Evolutionary conservation across 2,113 vertebrate species (phyloP).

Genomic region (Toxotes chatareus): DNA sequence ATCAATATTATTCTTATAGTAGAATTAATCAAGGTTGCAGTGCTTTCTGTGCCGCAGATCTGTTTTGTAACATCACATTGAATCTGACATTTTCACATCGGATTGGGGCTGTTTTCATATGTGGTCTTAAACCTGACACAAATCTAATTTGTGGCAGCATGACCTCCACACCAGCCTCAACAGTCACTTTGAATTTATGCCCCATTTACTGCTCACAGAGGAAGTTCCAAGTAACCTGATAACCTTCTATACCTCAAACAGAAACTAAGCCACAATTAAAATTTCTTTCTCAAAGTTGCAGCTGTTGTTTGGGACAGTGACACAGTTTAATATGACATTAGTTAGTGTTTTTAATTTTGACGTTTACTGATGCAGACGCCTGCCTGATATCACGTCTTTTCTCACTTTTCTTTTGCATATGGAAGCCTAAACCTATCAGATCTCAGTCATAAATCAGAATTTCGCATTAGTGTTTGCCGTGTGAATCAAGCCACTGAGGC

Average conservation of each 20-base stretch:
- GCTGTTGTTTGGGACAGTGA: not conserved
- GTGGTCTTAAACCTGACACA: not conserved
- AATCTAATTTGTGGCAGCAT: not conserved
- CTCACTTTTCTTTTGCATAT: not conserved
- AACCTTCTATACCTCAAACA: not conserved
- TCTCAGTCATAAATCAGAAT: not conserved
- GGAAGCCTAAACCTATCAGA: not conserved
- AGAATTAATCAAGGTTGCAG: not conserved
- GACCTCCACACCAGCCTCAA: not conserved
- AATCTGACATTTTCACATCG: not conserved
- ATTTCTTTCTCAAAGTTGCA: not conserved
- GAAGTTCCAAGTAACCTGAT: not conserved
- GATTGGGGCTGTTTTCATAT: too few species aligned
- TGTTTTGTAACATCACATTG: not conserved
- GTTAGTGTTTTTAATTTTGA: not conserved
- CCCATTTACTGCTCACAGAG: not conserved
- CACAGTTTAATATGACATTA: not conserved
- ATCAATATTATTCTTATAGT: not conserved
- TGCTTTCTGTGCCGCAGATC: not conserved
- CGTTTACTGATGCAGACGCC: constrained; percentile 1
- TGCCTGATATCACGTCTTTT: not conserved
- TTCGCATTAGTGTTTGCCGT: not conserved
- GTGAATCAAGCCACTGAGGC: not conserved
- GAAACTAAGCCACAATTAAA: not conserved
- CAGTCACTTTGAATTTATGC: constrained; percentile 8